Evolutionary conservation across 2,888 invertebrate genomes (phyloP).

Genomic region (Myopa tessellatipennis): DNA sequence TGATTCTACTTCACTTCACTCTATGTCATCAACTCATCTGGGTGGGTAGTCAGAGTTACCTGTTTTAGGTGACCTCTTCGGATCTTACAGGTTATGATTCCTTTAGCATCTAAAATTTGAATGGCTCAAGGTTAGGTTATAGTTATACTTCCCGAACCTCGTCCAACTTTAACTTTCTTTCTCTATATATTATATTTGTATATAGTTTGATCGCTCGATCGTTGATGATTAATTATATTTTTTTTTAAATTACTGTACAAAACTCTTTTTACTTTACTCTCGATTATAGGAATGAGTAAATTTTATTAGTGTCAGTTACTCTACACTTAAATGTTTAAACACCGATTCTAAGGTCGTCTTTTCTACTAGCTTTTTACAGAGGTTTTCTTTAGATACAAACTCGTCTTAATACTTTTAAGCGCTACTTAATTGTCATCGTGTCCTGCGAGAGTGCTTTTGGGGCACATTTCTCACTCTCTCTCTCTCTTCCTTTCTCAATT

Average conservation of each 20-base stretch:
- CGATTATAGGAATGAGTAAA: not conserved
- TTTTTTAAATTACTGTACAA: conserved; percentile 17
- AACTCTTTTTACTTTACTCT: not conserved
- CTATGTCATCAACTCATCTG: too few relatives aligned
- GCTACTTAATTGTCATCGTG: conserved; percentile 33
- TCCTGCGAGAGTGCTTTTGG: not conserved
- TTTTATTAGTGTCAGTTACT: not conserved
- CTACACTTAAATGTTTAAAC: conserved; percentile 8
- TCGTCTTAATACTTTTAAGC: not conserved
- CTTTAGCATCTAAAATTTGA: not conserved
- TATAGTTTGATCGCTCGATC: too few relatives aligned
- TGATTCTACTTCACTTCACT: too few relatives aligned
- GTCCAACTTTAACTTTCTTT: not conserved
- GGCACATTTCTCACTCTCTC: not conserved
- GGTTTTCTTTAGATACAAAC: conserved; percentile 8
- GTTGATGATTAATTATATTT: not conserved
- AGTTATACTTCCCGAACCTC: not conserved
- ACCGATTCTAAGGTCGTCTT: not conserved
- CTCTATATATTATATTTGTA: too few relatives aligned
- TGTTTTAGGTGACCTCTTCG: too few relatives aligned
- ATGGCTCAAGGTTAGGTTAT: not conserved
- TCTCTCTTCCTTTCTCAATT: not conserved
- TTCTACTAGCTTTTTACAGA: conserved; percentile 21
- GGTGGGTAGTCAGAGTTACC: too few relatives aligned
- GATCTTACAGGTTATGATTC: too few relatives aligned